Evolutionary conservation across 2,797 vertebrate species (phyloP).

Genomic region (Argya squamiceps): DNA sequence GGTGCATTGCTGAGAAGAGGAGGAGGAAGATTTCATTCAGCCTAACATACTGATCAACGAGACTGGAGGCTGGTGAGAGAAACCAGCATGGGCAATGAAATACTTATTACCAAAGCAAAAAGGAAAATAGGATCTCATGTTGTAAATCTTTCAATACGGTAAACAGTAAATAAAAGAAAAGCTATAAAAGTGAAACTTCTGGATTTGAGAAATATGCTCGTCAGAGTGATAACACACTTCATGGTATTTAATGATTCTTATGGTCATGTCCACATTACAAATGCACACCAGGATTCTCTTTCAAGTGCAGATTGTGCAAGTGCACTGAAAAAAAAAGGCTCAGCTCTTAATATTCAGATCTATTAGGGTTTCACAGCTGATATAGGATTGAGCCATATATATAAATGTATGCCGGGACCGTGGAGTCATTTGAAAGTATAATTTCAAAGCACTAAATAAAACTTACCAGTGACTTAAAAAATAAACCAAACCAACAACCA

Average conservation of each 20-base stretch:
- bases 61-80: not conserved
- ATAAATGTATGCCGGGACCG: not conserved
- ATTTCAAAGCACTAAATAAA: not conserved
- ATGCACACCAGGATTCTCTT: not conserved
- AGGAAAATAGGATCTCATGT: not conserved
- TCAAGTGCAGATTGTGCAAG: not conserved
- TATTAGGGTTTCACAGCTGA: not conserved
- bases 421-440: not conserved
- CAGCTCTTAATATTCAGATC: not conserved
- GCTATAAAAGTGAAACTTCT: not conserved
- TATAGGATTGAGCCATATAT: not conserved
- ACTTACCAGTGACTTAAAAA: not conserved
- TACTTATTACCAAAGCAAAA: not conserved
- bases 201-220: not conserved
- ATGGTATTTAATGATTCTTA: not conserved
- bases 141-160: not conserved
- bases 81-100: not conserved
- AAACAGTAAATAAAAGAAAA: not conserved
- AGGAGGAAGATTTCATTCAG: not conserved
- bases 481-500: not conserved
- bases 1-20: not conserved
- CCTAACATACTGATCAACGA: not conserved
- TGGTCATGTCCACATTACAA: not conserved
- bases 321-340: not conserved
- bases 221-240: not conserved